Base-by-base conservation (phyloP, 2,888 invertebrate genomes). In the Cheilosia soror region DNA sequence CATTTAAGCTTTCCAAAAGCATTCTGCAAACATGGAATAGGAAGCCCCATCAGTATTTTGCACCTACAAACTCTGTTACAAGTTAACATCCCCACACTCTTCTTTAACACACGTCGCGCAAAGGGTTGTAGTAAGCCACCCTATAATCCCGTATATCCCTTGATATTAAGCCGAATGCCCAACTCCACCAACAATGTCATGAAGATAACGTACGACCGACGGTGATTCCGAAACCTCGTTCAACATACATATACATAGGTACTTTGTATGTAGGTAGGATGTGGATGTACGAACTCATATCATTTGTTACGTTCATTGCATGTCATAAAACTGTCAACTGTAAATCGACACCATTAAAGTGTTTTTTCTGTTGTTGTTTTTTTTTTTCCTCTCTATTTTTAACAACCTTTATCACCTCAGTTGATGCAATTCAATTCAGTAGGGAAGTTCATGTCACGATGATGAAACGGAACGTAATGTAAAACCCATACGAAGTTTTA, bases 291-390 rank as follows among this genome's bases (percentile, higher is more conserved):
- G 49, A 6, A 4, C 49, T 49, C 5, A 11, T 49, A 25, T 49
- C 49, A 49, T 49, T 25, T 49, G 25, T 25, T 60, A 60, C 47
- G 40, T 51, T 15, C 51, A 60, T 60, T 7, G 51, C 40, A 20
- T 72, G 60, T 42, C 71, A 72, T 72, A 72, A 72, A 72, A 20
- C 60, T 60, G 71, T 51, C 71, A 60, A 60, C 33, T 60, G 37
- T 40, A 49, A 71, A 51, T 72, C 47, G 71, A 49, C 37, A 57
- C 37, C 42, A 71, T 71, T 40, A 60, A 71, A 47, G 15, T 1
- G 0, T 20, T 37, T 58, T 58, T 33, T 20, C 20, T 5, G 33
- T 42, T 55, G 1, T 5, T 44, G n/a, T n/a, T 42, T 42, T 2
- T 40, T 40, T 11, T 13, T 11, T 42, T 13, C n/a, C n/a, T n/a